Evolutionary conservation across 2,113 vertebrate genomes (phyloP).

Genomic region (Tretioscincus oriximinensis): DNA sequence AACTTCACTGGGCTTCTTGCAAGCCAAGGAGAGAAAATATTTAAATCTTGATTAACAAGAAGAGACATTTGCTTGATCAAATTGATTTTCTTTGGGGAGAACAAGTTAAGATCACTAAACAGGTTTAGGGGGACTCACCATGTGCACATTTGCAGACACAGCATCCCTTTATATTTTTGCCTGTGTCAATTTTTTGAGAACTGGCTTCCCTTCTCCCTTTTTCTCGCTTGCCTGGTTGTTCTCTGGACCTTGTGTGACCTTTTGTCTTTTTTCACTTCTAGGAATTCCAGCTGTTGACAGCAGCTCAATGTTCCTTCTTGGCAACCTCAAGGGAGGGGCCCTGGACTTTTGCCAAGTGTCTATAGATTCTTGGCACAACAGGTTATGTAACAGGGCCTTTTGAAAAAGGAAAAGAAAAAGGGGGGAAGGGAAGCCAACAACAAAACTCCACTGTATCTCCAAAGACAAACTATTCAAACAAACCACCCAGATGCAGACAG

Average conservation of each 20-base stretch:
- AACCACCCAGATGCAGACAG: conserved; percentile 15
- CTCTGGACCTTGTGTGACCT: conserved; percentile 51
- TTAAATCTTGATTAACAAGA: background rate
- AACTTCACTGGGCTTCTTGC: background rate
- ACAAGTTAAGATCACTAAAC: background rate
- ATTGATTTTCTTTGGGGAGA: background rate
- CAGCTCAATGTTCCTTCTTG: conserved; percentile 49
- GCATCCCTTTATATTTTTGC: background rate
- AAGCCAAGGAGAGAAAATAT: background rate
- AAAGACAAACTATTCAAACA: background rate
- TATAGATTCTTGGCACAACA: conserved; percentile 8
- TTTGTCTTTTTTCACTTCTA: conserved; percentile 58
- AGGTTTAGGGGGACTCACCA: background rate
- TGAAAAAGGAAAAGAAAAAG: background rate
- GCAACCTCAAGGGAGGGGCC: conserved; percentile 31
- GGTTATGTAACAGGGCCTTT: conserved; percentile 42
- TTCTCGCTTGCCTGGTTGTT: background rate
- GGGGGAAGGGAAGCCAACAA: background rate
- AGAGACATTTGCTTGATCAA: background rate
- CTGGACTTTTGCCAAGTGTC: conserved; percentile 30
- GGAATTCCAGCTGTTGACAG: conserved; percentile 63
- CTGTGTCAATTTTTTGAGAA: background rate
- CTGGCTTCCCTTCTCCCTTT: background rate
- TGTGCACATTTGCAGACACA: background rate
- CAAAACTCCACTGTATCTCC: background rate